These are phyloP conservation scores for Cryptocephalus moraei DNA, from an alignment of 2,888 invertebrate genomes.

Conservation along the genomic window DNA sequence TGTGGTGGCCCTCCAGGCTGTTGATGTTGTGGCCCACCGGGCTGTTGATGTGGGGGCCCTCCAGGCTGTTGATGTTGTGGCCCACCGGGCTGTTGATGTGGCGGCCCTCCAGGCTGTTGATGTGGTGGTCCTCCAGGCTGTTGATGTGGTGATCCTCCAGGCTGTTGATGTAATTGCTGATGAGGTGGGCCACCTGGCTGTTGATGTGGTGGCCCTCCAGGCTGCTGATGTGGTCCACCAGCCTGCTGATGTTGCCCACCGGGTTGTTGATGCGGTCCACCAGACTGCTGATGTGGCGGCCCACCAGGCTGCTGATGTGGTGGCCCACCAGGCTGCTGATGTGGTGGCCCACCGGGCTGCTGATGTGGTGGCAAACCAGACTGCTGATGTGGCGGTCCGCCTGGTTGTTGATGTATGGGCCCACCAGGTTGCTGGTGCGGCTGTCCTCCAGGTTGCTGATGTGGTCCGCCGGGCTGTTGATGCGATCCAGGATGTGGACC, in stretches of 20 bases:
- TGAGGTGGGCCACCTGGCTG: conserved; percentile 11
- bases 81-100: background rate
- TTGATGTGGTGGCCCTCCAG: conserved; percentile 12
- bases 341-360: conserved; percentile 5
- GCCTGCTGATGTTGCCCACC: conserved; percentile 9
- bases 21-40: conserved; percentile 4
- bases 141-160: conserved; percentile 12
- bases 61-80: conserved; percentile 1
- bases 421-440: conserved; percentile 13
- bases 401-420: conserved; percentile 8
- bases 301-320: conserved; percentile 15
- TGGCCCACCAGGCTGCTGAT: conserved; percentile 5
- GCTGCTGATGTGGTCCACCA: conserved; percentile 12
- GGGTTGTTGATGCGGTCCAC: conserved; percentile 11
- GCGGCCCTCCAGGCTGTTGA: conserved; percentile 11
- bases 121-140: conserved; percentile 12
- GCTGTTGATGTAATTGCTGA: conserved; percentile 13
- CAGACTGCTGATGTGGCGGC: conserved; percentile 8
- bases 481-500: conserved; percentile 10
- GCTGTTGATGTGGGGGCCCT: conserved; percentile 6
- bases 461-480: conserved; percentile 13
- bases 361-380: background rate
- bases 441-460: conserved; percentile 5
- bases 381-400: conserved; percentile 12
- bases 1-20: conserved; percentile 11